Base-by-base conservation (phyloP, 64 coral and sea anemone species). In the Catalaphyllia jardinei region DNA sequence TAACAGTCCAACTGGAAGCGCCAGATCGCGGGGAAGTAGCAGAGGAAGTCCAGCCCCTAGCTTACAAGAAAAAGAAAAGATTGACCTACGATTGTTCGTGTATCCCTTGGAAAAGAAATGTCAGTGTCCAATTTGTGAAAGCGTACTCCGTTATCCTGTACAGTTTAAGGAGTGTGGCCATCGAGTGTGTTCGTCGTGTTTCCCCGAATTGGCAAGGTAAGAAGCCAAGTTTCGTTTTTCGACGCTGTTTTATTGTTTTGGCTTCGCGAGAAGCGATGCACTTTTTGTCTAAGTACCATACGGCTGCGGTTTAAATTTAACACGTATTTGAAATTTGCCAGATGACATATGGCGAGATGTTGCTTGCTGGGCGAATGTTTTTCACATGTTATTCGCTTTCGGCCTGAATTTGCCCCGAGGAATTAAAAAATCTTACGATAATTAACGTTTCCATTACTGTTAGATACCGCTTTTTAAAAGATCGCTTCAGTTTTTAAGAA, bases 91-190 rank as follows among this genome's bases (percentile, higher is more conserved):
- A 4, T 74, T 91, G 50, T 95, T 99, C 52, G 84, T 99, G 30
- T 99, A 83, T 87, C 97, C 97, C 33, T 60, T 95, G 17, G 89
- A 95, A 27, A 91, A 90, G 57, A 99, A 95, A 71, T 99, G 93
- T 33, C 78, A 88, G 8, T 99, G 97, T 72, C 94, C 94, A 2
- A 87, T 93, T 24, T 99, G 97, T 52, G 83, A 91, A 11, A 92
- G 87, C n/a, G 60, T 99, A 18, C 52, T 99, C 10, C 91, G 94
- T 29, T 93, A 95, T 62, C 94, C 97, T 0, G 88, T 95, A 0
- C 88, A 95, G 16, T 72, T 95, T 20, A 87, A 79, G 29, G 78
- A 90, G 4, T 99, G 97, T 27, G 97, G 94, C 1, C 97, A 99
- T 86, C 89, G 91, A 1, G 78, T 99, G 25, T 99, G 97, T 74